Conservation (phyloP, 2,888 invertebrate species). For the Ophioninae sp. region DNA sequence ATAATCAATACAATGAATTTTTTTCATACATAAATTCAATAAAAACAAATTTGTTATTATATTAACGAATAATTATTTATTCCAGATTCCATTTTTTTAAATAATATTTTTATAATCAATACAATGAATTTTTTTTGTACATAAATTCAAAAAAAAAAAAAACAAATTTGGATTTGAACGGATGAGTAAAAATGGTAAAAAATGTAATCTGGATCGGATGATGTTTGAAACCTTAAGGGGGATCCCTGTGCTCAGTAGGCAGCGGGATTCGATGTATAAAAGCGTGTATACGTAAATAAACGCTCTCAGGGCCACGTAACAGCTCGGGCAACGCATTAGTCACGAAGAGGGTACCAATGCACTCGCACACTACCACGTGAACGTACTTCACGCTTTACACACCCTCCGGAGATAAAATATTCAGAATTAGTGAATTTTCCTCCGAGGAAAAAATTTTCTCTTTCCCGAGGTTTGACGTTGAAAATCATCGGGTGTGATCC, state of each 20-base stretch:
- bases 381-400: conserved; percentile 7
- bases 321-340: conserved; percentile 56
- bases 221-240: background rate
- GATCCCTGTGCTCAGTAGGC: background rate
- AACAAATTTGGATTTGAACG: too few species aligned
- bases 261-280: conserved; percentile 12
- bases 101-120: too few species aligned
- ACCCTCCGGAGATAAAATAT: conserved; percentile 35
- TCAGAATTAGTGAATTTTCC: conserved; percentile 30
- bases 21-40: too few species aligned
- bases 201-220: background rate
- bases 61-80: too few species aligned
- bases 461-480: conserved; percentile 19
- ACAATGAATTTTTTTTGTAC: too few species aligned
- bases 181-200: background rate
- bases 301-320: conserved; percentile 52
- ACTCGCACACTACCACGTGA: background rate
- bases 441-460: background rate
- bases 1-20: too few species aligned
- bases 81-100: too few species aligned
- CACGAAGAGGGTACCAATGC: conserved; percentile 45
- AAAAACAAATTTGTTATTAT: too few species aligned
- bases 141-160: too few species aligned
- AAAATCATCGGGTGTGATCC: background rate
- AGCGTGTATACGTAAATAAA: conserved; percentile 8